Evolutionary conservation across 37 sponge, comb jelly and placozoan genomes (phyloP).

Genomic region (Mnemiopsis leidyi): DNA sequence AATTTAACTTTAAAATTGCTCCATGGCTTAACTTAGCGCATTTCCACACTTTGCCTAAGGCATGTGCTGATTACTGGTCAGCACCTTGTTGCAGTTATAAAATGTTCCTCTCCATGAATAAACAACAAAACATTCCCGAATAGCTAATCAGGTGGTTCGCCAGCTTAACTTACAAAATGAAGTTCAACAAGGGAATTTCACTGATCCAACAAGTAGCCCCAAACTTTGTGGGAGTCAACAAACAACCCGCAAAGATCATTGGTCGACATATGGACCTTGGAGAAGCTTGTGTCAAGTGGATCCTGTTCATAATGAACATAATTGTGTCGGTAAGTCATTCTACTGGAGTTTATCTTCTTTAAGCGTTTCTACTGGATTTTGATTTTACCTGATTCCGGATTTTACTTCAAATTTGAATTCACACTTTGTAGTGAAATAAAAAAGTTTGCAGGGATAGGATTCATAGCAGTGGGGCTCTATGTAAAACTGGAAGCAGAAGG

Average conservation of each 20-base stretch:
- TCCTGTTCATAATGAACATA: background rate
- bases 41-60: no score
- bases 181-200: background rate
- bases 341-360: no score
- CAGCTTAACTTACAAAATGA: background rate
- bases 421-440: background rate
- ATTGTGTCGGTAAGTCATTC: conserved; percentile 3
- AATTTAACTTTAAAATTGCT: no score
- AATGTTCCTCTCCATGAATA: no score
- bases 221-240: conserved; percentile 1
- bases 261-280: conserved; percentile 1
- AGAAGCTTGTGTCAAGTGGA: conserved; percentile 38
- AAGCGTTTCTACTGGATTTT: no score
- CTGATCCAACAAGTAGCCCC: conserved; percentile 20
- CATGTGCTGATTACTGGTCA: no score
- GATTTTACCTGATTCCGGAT: no score
- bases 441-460: conserved; percentile 1
- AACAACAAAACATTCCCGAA: no score
- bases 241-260: background rate
- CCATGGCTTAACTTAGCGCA: no score
- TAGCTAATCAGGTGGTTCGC: no score
- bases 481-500: background rate
- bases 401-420: no score
- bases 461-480: background rate
- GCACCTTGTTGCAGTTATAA: no score